phyloP scores from a whole-genome alignment of 2,888 invertebrate genomes.

The Caenorhabditis imperialis region DNA sequence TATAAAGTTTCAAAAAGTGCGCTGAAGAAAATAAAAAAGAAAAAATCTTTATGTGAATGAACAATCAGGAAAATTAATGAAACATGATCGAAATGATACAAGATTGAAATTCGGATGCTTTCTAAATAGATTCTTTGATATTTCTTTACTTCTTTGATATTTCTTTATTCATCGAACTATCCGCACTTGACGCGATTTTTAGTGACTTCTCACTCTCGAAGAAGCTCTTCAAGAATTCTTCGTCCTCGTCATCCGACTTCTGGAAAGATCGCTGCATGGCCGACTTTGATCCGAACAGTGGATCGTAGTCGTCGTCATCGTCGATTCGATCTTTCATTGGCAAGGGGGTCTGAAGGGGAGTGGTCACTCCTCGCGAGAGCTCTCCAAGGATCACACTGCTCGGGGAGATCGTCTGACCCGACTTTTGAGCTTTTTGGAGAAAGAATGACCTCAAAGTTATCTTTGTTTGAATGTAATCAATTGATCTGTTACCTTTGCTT shows the following conservation, averaged over 20 bases:
- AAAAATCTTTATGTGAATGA: too few species aligned
- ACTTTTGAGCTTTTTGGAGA: not conserved
- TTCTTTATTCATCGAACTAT: not conserved
- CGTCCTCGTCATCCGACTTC: constrained; percentile 8
- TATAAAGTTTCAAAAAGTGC: too few species aligned
- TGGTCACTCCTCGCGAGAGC: not conserved
- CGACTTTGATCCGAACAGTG: constrained; percentile 9
- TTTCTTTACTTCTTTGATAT: too few species aligned
- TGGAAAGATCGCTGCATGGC: not conserved
- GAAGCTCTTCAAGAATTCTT: constrained; percentile 4
- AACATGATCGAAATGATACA: not conserved
- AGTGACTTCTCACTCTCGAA: constrained; percentile 1
- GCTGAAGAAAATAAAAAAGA: too few species aligned
- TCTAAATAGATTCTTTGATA: too few species aligned
- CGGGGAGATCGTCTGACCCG: constrained; percentile 1
- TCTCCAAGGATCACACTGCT: constrained; percentile 18
- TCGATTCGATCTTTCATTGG: constrained; percentile 4
- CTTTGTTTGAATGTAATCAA: not conserved
- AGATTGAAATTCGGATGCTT: too few species aligned
- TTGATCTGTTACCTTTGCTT: not conserved
- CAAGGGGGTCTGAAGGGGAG: not conserved
- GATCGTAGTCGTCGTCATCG: too few species aligned
- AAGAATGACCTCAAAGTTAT: not conserved
- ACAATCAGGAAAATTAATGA: too few species aligned
- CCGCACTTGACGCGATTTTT: not conserved